Evolutionary conservation across 1,140 invertebrate species (phyloP).

Genomic region (Orius insidiosus): DNA sequence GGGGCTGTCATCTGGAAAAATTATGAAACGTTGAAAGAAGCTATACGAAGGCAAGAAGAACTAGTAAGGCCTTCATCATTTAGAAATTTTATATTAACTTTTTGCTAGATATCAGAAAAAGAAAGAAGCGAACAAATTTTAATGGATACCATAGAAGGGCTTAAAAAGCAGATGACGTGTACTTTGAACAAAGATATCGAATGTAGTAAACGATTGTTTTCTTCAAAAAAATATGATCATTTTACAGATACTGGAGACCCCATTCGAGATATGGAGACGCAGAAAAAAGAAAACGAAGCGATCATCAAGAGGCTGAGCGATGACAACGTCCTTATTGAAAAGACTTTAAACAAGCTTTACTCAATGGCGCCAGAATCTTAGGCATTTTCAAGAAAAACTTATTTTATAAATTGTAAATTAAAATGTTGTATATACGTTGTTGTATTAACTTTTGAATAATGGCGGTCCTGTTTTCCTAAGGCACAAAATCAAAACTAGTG

Average conservation of each 20-base stretch:
- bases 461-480: too few species aligned
- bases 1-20: constrained; percentile 1
- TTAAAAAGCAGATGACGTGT: neutral
- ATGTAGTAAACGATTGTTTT: neutral
- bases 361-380: too few species aligned
- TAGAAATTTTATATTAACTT: neutral
- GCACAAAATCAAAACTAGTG: too few species aligned
- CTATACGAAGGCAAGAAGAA: neutral
- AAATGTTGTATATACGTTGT: too few species aligned
- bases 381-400: too few species aligned
- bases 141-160: neutral
- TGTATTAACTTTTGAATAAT: too few species aligned
- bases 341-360: neutral
- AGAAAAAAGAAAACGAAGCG: neutral
- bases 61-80: neutral
- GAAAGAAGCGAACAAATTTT: neutral
- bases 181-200: neutral
- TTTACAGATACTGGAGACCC: neutral
- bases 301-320: neutral
- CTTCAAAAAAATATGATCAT: neutral
- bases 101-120: neutral
- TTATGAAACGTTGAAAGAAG: neutral
- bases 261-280: neutral
- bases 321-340: neutral
- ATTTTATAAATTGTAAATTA: too few species aligned